Conservation (phyloP, 2,113 vertebrate species). For the Diadophis punctatus region DNA sequence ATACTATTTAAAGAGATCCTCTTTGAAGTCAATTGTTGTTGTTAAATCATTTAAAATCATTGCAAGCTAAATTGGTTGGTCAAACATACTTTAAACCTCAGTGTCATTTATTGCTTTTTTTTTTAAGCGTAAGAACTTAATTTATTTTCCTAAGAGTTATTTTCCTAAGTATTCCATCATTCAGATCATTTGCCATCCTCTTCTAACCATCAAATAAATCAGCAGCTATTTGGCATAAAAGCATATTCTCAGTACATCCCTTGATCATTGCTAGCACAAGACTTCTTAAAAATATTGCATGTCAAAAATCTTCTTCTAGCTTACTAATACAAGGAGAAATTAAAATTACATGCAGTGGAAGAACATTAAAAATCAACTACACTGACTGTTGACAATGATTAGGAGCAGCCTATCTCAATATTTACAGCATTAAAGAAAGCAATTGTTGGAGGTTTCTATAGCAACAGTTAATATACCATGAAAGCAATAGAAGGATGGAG, state of each 20-base stretch:
- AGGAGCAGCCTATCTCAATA: conserved; percentile 1
- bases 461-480: neutral
- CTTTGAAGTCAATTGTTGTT: neutral
- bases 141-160: neutral
- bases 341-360: neutral
- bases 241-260: neutral
- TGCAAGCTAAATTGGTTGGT: neutral
- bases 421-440: neutral
- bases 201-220: neutral
- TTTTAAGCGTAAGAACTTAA: neutral
- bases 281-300: neutral
- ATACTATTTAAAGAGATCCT: neutral
- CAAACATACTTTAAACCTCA: neutral
- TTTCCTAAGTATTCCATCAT: neutral
- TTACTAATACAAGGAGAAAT: neutral
- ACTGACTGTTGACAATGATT: neutral
- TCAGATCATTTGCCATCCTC: neutral
- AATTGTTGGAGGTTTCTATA: neutral
- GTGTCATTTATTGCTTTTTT: neutral
- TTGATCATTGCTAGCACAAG: neutral
- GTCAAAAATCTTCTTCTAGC: neutral
- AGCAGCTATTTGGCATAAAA: neutral
- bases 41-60: neutral
- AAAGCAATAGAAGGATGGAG: neutral
- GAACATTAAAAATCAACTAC: neutral